A percentile compares a stretch with the other conserved stretches of the same genome.
These are phyloP conservation scores for Pycnonotus jocosus DNA, from an alignment of 2,113 vertebrate genomes.

Conservation along the genomic window DNA sequence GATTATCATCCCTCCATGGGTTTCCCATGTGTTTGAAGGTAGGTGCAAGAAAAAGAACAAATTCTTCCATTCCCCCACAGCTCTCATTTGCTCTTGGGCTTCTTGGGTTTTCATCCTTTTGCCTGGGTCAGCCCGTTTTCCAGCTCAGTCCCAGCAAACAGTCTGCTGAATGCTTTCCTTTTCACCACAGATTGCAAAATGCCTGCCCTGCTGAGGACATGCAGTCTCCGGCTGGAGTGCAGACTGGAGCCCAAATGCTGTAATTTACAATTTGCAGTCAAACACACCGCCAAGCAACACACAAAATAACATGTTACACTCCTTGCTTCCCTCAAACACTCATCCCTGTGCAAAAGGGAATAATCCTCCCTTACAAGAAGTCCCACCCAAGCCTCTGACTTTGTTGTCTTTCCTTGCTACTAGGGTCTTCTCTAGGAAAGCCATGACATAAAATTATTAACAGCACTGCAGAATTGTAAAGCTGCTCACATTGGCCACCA, in stretches of 20 bases:
- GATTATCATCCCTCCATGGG: not conserved
- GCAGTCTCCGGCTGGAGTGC: not conserved
- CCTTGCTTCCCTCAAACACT: rapidly evolving
- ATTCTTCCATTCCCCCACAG: not conserved
- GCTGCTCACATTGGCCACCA: not conserved
- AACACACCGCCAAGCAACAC: not conserved
- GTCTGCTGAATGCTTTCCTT: not conserved
- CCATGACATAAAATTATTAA: not conserved
- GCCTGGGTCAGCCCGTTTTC: not conserved
- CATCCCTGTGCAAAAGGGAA: not conserved
- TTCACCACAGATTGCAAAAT: not conserved
- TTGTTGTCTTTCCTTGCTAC: not conserved
- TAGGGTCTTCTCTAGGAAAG: not conserved
- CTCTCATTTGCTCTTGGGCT: not conserved
- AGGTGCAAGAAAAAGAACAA: not conserved
- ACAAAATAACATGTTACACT: not conserved
- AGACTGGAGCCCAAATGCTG: not conserved
- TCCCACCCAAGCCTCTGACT: not conserved
- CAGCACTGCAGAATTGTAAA: not conserved
- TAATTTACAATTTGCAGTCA: not conserved
- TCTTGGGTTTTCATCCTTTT: not conserved
- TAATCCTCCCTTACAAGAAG: not conserved
- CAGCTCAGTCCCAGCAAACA: not conserved
- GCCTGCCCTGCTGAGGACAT: not conserved
- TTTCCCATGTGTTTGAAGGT: not conserved